Base-by-base conservation (phyloP, 64 coral and sea anemone genomes). In the Montipora cactus region DNA sequence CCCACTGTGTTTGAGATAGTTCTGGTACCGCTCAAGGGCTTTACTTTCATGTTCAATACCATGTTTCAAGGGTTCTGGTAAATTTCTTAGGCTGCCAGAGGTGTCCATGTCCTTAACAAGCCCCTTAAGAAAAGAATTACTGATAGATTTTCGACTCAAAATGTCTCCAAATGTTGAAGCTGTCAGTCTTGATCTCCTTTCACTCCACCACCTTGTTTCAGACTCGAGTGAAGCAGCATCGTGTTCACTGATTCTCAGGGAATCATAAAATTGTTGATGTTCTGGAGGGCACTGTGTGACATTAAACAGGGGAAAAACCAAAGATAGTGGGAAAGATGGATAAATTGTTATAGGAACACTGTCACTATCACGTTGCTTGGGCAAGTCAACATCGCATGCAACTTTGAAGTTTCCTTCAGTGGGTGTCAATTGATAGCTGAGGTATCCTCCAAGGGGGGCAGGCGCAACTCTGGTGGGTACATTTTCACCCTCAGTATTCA, bases 331-430 rank as follows among this genome's bases (percentile, higher is more conserved):
- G 59, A 93, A 87, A 66, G 70, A 57, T 50, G 81, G 71, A 52
- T 93, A 93, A 87, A 67, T 66, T 57, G 78, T 20, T 21, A 61
- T 13, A 20, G 46, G 25, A 50, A 74, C 3, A 44, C 10, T 49
- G 20, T 58, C 70, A 15, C 8, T 51, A 25, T 8, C 21, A 37
- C 37, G 37, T 37, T 37, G 37, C 37, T 37, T 37, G 37, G 37
- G 37, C 37, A 37, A 37, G 37, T 91, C 90, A 18, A 91, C 59
- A 87, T 86, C 78, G 49, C 81, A 78, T 19, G 25, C 22, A 8
- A 92, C 81, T 78, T 77, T 64, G 59, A 92, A 92, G 19, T 92
- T 87, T 77, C 91, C 81, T 87, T 92, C 91, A 49, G 81, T 93
- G 12, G 91, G 81, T 47, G 73, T 74, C 15, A 81, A 22, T 80